Evolutionary conservation across 1,140 invertebrate genomes (phyloP), one percentile per base, ranked within the genome.

Genomic region (Camponotus floridanus): DNA sequence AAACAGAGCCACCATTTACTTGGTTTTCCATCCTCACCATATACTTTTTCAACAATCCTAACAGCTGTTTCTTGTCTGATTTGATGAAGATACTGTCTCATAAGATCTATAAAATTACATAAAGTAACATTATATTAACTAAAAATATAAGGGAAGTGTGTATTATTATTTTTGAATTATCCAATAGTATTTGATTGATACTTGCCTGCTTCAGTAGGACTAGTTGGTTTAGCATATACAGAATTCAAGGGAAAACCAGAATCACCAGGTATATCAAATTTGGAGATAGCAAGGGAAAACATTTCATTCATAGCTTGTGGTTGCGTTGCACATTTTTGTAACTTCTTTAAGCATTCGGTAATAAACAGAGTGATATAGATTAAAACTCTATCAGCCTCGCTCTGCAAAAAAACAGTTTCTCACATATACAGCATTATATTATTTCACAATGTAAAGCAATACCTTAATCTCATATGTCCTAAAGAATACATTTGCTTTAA

Each of bases 1-100:
- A 99, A 99, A 93, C 99, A 99, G 42, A 99, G 95, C 99, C 99
- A 99, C 99, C 99, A 99, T 95, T 99, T 99, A 92, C 98, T 99
- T 15, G 99, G 98, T 93, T 99, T 99, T 2, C 98, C 98, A 95
- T 98, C 98, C 86, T 98, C 97, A 31, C 97, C 93, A 76, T 95
- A 94, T 87, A 96, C 96, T 95, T 98, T 98, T 80, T 99, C 98
- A 94, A 98, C 97, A 18, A 99, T 96, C 86, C 99, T 96, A 45
- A 96, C 94, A 15, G 99, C 99, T 59, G 98, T 98, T 95, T 99
- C 99, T 95, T 99, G 98, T 86, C 99, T 95, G 39, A 99, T 93
- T 95, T 99, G 99, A 88, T 98, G 97, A 21, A 99, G 95, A 95
- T 99, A 99, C 85, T 98, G 97, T 85, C 98, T 96, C 97, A 99